Conservation (phyloP, 2,888 invertebrate species). For the Pristionchus arcanus region DNA sequence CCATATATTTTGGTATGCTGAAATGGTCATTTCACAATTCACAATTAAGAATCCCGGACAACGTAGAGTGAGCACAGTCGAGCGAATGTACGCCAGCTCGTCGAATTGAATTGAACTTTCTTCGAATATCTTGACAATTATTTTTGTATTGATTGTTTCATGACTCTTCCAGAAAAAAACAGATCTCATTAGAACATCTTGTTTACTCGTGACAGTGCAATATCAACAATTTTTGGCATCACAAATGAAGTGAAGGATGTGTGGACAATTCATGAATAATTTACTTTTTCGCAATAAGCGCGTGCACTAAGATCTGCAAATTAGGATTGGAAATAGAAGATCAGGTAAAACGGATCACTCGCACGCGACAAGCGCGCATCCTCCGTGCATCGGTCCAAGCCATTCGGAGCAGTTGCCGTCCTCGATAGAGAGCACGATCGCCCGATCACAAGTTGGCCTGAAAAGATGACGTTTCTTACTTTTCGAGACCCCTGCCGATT, state of each 20-base stretch:
- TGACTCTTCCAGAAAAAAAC: too few species aligned
- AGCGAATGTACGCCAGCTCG: too few species aligned
- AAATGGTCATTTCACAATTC: too few species aligned
- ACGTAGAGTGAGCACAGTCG: too few species aligned
- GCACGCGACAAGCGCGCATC: constrained; percentile 76
- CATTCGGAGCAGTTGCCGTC: constrained; percentile 64
- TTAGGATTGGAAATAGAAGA: background rate
- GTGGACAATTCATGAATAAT: too few species aligned
- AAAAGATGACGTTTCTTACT: background rate
- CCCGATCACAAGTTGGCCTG: constrained; percentile 57
- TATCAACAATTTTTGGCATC: background rate
- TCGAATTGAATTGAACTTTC: too few species aligned
- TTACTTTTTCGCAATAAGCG: too few species aligned
- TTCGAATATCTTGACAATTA: too few species aligned
- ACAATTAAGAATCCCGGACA: too few species aligned
- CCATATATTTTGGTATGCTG: too few species aligned
- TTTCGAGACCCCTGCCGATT: background rate
- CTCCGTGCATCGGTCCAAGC: constrained; percentile 65
- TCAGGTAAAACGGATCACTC: constrained; percentile 49
- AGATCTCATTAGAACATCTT: too few species aligned
- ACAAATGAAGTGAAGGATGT: background rate
- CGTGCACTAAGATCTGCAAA: background rate
- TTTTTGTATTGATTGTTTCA: too few species aligned
- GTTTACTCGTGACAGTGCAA: background rate
- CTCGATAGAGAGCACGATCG: constrained; percentile 65